Evolutionary conservation across 2,113 vertebrate species (phyloP).

Genomic region (Aphyosemion australe): DNA sequence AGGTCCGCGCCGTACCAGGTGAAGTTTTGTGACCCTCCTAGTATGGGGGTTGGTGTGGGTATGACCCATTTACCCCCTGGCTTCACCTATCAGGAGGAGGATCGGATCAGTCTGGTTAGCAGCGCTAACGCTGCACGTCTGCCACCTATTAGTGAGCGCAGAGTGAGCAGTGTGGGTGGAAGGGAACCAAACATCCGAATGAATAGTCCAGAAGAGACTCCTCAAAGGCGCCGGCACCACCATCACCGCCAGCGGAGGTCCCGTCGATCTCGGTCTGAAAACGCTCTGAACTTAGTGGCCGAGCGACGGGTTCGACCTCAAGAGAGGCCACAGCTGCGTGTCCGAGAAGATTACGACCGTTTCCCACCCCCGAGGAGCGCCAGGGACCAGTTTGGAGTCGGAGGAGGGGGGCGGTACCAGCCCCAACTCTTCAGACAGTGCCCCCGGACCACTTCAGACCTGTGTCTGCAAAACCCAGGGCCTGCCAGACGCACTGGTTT

Average conservation of each 20-base stretch:
- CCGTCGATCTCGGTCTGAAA: slow-evolving; percentile 92
- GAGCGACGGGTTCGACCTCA: slow-evolving; percentile 84
- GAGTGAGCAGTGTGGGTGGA: slow-evolving; percentile 62
- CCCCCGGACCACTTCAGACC: slow-evolving; percentile 94
- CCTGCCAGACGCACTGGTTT: slow-evolving; percentile 83
- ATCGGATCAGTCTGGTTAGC: slow-evolving; percentile 80
- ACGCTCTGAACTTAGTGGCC: slow-evolving; percentile 91
- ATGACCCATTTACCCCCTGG: slow-evolving; percentile 84
- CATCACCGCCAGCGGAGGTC: slow-evolving; percentile 85
- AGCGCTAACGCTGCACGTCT: slow-evolving; percentile 80
- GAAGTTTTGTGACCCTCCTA: slow-evolving; percentile 81
- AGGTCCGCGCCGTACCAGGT: slow-evolving; percentile 81
- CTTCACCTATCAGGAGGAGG: slow-evolving; percentile 89
- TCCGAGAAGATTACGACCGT: slow-evolving; percentile 91
- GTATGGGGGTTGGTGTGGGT: slow-evolving; percentile 67
- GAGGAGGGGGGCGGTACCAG: slow-evolving; percentile 70
- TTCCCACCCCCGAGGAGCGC: slow-evolving; percentile 85
- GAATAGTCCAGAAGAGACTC: slow-evolving; percentile 78
- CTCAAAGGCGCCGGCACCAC: slow-evolving; percentile 85
- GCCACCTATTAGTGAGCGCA: slow-evolving; percentile 89
- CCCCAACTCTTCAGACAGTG: slow-evolving; percentile 88
- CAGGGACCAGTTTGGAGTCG: slow-evolving; percentile 81
- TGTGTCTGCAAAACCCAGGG: slow-evolving; percentile 93
- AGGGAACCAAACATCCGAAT: slow-evolving; percentile 66
- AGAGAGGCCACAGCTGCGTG: slow-evolving; percentile 84